Percentiles rank a stretch among this genome's conserved stretches.
phyloP scores from a whole-genome alignment of 2,113 vertebrate species.

The Callithrix jacchus region DNA sequence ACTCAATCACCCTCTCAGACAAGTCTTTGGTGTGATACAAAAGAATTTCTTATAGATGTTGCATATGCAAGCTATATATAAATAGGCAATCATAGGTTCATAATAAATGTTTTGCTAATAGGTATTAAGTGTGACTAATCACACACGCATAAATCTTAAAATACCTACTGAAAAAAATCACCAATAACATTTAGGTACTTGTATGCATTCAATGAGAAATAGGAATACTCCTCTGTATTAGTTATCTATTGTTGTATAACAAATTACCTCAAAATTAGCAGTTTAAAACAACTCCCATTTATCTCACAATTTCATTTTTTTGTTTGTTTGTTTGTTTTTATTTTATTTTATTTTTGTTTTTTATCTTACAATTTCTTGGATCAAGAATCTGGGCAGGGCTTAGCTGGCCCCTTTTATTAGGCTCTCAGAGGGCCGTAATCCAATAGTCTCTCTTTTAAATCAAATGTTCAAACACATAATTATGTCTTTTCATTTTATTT shows the following conservation, averaged over 20 bases:
- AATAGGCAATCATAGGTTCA: background rate
- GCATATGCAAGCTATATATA: background rate
- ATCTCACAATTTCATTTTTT: background rate
- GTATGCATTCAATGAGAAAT: background rate
- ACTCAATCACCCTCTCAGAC: background rate
- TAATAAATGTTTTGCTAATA: background rate
- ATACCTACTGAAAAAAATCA: background rate
- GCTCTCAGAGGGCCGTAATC: background rate
- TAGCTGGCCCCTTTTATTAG: background rate
- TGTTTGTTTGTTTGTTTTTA: too few species aligned
- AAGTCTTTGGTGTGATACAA: background rate
- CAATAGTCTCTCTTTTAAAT: background rate
- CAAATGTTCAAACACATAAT: background rate
- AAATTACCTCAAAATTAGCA: background rate
- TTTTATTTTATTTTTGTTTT: too few species aligned
- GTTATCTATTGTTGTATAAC: background rate
- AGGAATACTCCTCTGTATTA: background rate
- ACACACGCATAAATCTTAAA: background rate
- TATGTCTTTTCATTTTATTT: background rate
- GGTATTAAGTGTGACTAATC: background rate
- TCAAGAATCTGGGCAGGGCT: background rate
- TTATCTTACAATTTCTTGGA: background rate
- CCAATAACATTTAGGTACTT: background rate
- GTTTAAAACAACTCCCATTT: background rate
- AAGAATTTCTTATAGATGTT: background rate